Evolutionary conservation across 2,888 invertebrate genomes (phyloP), one percentile per base, ranked within the genome.

Genomic region (Chalcis sispes): DNA sequence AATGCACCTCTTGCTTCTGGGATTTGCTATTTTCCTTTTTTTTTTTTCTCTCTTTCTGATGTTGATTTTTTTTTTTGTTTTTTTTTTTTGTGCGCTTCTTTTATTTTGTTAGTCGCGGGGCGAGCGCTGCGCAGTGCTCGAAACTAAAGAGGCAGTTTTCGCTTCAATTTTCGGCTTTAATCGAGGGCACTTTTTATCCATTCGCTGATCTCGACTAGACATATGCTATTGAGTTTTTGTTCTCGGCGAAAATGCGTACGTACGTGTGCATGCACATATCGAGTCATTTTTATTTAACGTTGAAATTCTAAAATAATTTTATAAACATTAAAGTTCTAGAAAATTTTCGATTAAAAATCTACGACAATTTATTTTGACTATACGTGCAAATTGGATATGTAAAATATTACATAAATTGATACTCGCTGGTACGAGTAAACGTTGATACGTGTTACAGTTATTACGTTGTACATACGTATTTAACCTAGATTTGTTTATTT

Each of bases 1-100:
- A 40, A 29, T 27, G 48, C 70, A n/a, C n/a, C n/a, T 59, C 50
- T 69, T 64, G 54, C 62, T 72, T 72, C 48, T 72, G 61, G 70
- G 52, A 71, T 71, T 71, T 42, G 15, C 42, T n/a, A n/a, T n/a
- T n/a, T n/a, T 10, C 36, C 36, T 36, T 10, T 4, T 7, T 7
- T 36, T 36, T 36, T 36, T 36, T 10, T 4, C 4, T 4, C 36
- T 10, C 10, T 36, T 36, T 20, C 50, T 4, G 20, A 3, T 46
- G 2, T 15, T 7, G 50, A 20, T 15, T 20, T 10, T 20, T 3
- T 50, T 3, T 50, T 20, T 20, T 56, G 52, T 27, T 27, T 42
- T 71, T 70, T 71, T 71, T 70, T 71, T 50, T 20, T 58, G 7
- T 40, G 18, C 27, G 59, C 46, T 72, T 36, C 42, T 62, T 52